A percentile compares a stretch with the other conserved stretches of the same genome.
These are phyloP conservation scores for Tetranychus truncatus DNA, from an alignment of 2,888 invertebrate species.

Conservation along the genomic window DNA sequence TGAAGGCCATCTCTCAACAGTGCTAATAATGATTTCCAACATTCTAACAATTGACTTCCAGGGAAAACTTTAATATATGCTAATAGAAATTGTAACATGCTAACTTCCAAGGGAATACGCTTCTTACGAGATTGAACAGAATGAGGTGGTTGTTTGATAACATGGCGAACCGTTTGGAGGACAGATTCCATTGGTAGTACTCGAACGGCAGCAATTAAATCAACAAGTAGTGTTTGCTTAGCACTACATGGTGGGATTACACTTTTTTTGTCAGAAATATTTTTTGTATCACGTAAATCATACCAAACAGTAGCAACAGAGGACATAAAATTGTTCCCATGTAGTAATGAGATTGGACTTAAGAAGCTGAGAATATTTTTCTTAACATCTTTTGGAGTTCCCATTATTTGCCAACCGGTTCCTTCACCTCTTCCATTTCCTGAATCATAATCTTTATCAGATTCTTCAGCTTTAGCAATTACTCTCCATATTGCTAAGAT, in stretches of 20 bases:
- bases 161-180: constrained; percentile 59
- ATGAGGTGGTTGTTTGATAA: constrained; percentile 51
- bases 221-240: constrained; percentile 55
- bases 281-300: constrained; percentile 36
- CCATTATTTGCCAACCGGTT: constrained; percentile 31
- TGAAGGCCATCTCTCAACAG: constrained; percentile 54
- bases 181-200: constrained; percentile 66
- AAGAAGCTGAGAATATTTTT: constrained; percentile 61
- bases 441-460: constrained; percentile 21
- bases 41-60: constrained; percentile 50
- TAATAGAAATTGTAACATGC: constrained; percentile 60
- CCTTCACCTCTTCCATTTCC: neutral
- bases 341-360: constrained; percentile 63
- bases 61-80: constrained; percentile 43
- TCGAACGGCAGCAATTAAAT: constrained; percentile 56
- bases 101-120: constrained; percentile 47
- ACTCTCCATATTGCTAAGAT: constrained; percentile 62
- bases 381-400: constrained; percentile 44
- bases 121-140: constrained; percentile 27
- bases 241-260: constrained; percentile 45
- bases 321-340: constrained; percentile 58
- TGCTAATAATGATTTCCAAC: constrained; percentile 55
- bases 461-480: constrained; percentile 23
- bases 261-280: constrained; percentile 31
- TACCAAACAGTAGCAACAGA: constrained; percentile 72